Evolutionary conservation across 2,113 vertebrate species (phyloP), one percentile per base, ranked within the genome.

Genomic region (Trogon surrucura): DNA sequence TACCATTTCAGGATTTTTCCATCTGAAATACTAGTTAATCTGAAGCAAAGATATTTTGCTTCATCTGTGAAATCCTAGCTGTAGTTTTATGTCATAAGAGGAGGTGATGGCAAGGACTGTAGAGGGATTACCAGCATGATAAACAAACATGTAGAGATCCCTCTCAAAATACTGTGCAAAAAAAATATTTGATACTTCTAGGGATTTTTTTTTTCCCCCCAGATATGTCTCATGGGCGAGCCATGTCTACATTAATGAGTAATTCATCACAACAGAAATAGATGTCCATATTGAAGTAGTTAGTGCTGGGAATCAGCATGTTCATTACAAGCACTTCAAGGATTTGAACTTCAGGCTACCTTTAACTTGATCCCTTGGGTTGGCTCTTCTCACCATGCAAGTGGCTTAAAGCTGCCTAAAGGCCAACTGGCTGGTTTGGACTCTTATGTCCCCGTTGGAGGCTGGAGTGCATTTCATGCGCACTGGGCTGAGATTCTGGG

Each of bases 271-370:
- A 79, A 71, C 51, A 85, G 56, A 73, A 87, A 89, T 16, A 77
- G 60, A 84, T 84, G 65, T 36, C 51, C 73, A 87, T 50, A 71
- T 30, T 89, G 69, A 94, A 92, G 74, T 65, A 65, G 41, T 84
- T 79, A 67, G 29, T n/a, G 14, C 66, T 69, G 79, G 88, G 79
- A 60, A 72, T 62, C 62, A 71, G 26, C 17, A 9, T 32, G 25
- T 71, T 87, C 20, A 1, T 79, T 79, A 36, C 13, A 79, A 93
- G 70, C 25, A n/a, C 58, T 60, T 69, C 10, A 62, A 60, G 66
- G 82, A 47, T 69, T 80, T 95, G 85, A 95, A 82, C 82, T 88
- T 92, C 91, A 90, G 79, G 22, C 61, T 71, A 10, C 92, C 61
- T 94, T 84, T 91, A 84, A 81, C 36, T 51, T n/a, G 13, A 53